Conservation (phyloP, 2,113 vertebrate species). For the Callipepla squamata region DNA sequence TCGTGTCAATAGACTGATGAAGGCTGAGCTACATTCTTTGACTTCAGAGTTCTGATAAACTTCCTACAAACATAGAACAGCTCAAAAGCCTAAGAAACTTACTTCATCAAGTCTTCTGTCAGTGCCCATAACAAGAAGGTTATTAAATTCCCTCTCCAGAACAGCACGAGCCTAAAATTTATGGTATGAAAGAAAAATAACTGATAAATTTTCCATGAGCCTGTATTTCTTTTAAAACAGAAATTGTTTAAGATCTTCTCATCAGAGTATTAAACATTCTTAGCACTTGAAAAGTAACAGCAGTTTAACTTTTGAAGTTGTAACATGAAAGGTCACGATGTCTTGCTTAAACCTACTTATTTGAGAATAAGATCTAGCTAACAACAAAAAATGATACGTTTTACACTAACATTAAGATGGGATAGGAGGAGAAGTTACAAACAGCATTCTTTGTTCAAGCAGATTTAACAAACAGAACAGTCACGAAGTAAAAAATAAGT, state of each 20-base stretch:
- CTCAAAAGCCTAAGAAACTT: slow-evolving; percentile 41
- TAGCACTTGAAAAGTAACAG: background rate
- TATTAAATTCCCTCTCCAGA: slow-evolving; percentile 92
- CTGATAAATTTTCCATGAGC: background rate
- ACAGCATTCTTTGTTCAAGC: background rate
- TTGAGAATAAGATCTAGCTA: background rate
- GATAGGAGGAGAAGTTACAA: background rate
- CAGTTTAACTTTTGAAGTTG: background rate
- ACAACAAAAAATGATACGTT: background rate
- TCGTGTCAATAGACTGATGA: background rate
- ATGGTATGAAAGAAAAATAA: background rate
- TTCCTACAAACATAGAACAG: background rate
- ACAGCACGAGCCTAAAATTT: slow-evolving; percentile 86
- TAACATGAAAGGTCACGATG: background rate
- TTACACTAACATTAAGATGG: background rate
- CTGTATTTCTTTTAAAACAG: background rate
- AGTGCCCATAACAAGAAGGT: slow-evolving; percentile 89
- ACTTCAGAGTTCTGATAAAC: background rate
- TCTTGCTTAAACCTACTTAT: background rate
- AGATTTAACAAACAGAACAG: background rate
- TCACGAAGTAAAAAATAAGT: background rate
- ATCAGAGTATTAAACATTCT: background rate
- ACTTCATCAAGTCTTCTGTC: slow-evolving; percentile 93
- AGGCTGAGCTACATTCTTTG: background rate
- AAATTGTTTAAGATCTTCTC: background rate